Evolutionary conservation across 2,113 vertebrate genomes (phyloP).

Genomic region (Nothoprocta perdicaria): DNA sequence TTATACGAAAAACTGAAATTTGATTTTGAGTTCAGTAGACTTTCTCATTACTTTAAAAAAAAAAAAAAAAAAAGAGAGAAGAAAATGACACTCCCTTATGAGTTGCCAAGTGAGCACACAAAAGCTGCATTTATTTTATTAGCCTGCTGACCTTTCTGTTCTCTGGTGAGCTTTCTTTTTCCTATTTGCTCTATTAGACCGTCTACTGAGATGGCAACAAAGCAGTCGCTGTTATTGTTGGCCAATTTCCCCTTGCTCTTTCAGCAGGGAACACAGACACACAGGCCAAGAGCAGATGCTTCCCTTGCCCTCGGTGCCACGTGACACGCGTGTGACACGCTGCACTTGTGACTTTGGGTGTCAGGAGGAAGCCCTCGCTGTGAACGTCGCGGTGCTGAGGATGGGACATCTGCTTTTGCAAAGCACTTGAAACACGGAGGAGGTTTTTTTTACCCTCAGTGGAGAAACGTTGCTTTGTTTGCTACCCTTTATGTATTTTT

Average conservation of each 20-base stretch:
- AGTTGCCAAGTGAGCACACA: slow-evolving; percentile 22
- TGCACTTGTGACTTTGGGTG: not conserved
- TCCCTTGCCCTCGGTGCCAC: not conserved
- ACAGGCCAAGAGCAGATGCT: not conserved
- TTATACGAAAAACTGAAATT: not conserved
- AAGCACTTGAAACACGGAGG: not conserved
- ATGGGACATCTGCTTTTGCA: not conserved
- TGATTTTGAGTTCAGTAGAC: not conserved
- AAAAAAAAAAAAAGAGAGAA: not conserved
- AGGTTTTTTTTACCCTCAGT: not conserved
- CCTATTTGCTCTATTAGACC: slow-evolving; percentile 36
- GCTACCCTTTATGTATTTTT: not conserved
- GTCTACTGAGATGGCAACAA: slow-evolving; percentile 73
- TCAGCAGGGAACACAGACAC: not conserved
- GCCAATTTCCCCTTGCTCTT: not conserved
- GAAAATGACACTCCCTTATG: not conserved
- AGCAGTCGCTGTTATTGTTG: slow-evolving; percentile 61
- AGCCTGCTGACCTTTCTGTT: slow-evolving; percentile 61
- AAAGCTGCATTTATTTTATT: slow-evolving; percentile 68
- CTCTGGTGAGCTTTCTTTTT: slow-evolving; percentile 64
- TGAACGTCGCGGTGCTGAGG: rapidly evolving
- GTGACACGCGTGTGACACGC: rapidly evolving
- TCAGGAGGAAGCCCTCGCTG: not conserved
- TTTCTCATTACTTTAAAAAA: not conserved
- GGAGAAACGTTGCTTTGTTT: not conserved